Evolutionary conservation across 2,888 invertebrate genomes (phyloP).

Genomic region (Neuroscelio doddi): DNA sequence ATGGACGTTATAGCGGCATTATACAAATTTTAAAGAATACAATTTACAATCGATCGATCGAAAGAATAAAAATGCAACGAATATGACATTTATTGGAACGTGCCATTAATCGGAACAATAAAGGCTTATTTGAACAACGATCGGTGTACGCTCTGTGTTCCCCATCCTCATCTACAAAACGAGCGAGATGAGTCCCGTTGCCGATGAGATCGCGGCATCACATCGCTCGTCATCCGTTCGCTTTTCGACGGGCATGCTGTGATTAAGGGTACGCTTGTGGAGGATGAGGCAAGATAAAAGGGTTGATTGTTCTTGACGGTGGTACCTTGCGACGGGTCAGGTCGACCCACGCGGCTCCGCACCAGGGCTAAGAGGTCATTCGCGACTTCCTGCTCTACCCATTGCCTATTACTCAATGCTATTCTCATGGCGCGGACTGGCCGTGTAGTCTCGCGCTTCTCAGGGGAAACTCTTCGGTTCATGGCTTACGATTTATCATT

Average conservation of each 20-base stretch:
- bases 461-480: constrained; percentile 34
- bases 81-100: too few species aligned
- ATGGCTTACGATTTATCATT: constrained; percentile 41
- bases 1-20: too few species aligned
- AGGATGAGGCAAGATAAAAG: constrained; percentile 53
- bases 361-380: constrained; percentile 18
- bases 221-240: constrained; percentile 20
- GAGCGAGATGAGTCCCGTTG: constrained; percentile 7
- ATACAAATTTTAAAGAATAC: too few species aligned
- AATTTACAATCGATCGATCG: too few species aligned
- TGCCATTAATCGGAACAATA: too few species aligned
- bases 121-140: neutral
- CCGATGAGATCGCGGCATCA: constrained; percentile 21
- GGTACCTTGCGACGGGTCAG: constrained; percentile 51
- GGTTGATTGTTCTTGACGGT: constrained; percentile 53
- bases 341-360: constrained; percentile 36
- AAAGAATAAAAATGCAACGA: too few species aligned
- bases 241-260: constrained; percentile 24
- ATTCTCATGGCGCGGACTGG: constrained; percentile 33
- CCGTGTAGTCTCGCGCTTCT: constrained; percentile 25
- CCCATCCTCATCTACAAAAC: neutral
- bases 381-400: constrained; percentile 42
- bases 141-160: neutral
- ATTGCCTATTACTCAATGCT: constrained; percentile 43
- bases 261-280: constrained; percentile 45